phyloP scores from a whole-genome alignment of 2,888 invertebrate species.

The Caenorhabditis sinica region DNA sequence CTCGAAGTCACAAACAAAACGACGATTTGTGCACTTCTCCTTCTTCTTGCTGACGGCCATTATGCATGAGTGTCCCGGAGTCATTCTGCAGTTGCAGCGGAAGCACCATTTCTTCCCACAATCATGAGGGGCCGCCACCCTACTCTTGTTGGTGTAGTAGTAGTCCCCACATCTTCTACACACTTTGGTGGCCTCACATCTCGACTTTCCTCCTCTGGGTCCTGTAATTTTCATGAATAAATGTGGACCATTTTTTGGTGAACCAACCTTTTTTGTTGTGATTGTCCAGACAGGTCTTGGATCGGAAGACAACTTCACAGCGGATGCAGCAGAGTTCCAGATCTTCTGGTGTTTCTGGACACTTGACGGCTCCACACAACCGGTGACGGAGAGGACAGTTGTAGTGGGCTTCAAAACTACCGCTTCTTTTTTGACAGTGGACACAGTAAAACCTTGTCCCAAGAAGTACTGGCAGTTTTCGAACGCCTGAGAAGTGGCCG shows the following conservation, averaged over 20 bases:
- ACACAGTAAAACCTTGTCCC: slow-evolving; percentile 7
- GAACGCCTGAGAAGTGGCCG: background rate
- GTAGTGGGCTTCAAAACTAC: background rate
- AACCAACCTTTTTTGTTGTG: background rate
- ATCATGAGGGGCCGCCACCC: background rate
- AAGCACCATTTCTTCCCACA: slow-evolving; percentile 7
- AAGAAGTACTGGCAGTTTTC: background rate
- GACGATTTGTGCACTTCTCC: background rate
- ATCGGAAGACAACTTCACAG: background rate
- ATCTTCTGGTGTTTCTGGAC: background rate
- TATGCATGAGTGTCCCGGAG: background rate
- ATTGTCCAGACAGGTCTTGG: background rate
- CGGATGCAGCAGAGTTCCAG: background rate
- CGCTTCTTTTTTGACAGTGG: background rate
- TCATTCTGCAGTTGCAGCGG: background rate
- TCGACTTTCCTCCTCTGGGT: background rate
- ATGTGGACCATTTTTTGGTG: background rate
- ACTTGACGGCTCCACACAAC: background rate
- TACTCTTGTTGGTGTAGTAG: slow-evolving; percentile 8
- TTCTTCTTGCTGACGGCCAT: background rate
- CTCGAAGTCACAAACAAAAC: slow-evolving; percentile 15
- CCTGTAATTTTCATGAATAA: slow-evolving; percentile 3
- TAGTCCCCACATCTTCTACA: background rate
- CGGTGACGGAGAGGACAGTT: background rate
- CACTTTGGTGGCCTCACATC: background rate